Evolutionary conservation across 1,140 invertebrate species (phyloP), one percentile per base, ranked within the genome.

Genomic region (Drosophila azteca): DNA sequence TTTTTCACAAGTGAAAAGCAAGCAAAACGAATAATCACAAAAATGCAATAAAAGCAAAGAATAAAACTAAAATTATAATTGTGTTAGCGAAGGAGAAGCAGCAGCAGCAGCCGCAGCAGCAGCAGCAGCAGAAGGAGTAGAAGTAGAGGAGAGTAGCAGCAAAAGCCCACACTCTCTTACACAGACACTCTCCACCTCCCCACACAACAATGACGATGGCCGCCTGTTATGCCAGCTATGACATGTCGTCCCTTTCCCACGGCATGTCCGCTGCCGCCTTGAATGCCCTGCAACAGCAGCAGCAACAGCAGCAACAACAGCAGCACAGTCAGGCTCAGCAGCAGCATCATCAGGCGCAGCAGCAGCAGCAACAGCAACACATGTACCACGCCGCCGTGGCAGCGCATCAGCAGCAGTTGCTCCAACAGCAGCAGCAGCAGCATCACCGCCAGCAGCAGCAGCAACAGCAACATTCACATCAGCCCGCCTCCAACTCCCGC

Each of bases 171-270:
- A 39, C 35, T 39, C 35, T 39, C 35, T 39, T 39, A 2, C 35
- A 39, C 35, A 39, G 11, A 39, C 3, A 5, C 35, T 39, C 35
- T 39, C 35, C 35, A 4, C 35, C 35, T 5, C 35, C 35, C 50
- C 11, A 9, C 9, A 29, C 63, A 64, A 77, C 75, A 67, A 92
- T 92, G 91, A 91, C 91, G 69, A 92, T 92, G 91, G 90, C 91
- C 46, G 91, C 91, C 48, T 92, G 91, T 54, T 92, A 91, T 74
- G 88, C 91, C 55, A 92, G 90, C 59, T 92, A 92, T 75, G 91
- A 92, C 75, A 90, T 92, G 87, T 87, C 82, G 51, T 83, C 83
- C 43, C 63, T 77, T 8, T 81, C 78, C 69, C 79, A 82, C 74
- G 81, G 79, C 49, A 82, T 82, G 79, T 80, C 77, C 43, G 78